Evolutionary conservation across 2,888 invertebrate species (phyloP), one percentile per base, ranked within the genome.

Genomic region (Heliconius cydno): DNA sequence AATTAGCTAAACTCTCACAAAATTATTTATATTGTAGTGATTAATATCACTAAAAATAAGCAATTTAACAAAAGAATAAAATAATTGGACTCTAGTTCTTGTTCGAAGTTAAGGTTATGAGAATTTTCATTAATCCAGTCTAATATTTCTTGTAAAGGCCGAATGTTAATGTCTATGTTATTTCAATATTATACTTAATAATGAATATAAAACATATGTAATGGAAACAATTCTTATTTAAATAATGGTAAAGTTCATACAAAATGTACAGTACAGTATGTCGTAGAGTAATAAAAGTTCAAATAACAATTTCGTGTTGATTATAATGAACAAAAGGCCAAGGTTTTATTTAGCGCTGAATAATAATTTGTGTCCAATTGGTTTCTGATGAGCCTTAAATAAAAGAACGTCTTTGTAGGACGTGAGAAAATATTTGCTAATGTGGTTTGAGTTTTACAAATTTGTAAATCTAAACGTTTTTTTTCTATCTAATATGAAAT

Each of bases 351-450:
- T 92, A 89, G 89, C 86, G 87, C 85, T 88, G 85, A 89, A 90
- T 91, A 90, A 90, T 89, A 90, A 90, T 89, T 90, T 90, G 89
- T 89, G 86, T 88, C 88, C 88, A 92, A 92, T 92, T 90, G 90
- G 90, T 88, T 92, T 90, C 87, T 92, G 91, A 92, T 92, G 91
- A 89, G 88, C 87, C 86, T 87, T 84, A 87, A 85, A 86, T 87
- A 86, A 87, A 87, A 86, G 87, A 86, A 87, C 82, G 72, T 76
- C 76, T 78, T 78, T 38, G 34, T 68, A 76, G 82, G 82, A 84
- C 84, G 84, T 85, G 85, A 83, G 85, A 85, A 84, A 81, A 84
- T 78, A 65, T 71, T 77, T 68, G 52, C 76, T 78, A 72, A 78
- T 46, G 57, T 65, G 52, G 65, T 78, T 65, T 63, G 41, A 78